Percentiles rank a stretch among this genome's conserved stretches.
Conservation (phyloP, 2,113 vertebrate genomes). For the Marcusenius ussheri region DNA sequence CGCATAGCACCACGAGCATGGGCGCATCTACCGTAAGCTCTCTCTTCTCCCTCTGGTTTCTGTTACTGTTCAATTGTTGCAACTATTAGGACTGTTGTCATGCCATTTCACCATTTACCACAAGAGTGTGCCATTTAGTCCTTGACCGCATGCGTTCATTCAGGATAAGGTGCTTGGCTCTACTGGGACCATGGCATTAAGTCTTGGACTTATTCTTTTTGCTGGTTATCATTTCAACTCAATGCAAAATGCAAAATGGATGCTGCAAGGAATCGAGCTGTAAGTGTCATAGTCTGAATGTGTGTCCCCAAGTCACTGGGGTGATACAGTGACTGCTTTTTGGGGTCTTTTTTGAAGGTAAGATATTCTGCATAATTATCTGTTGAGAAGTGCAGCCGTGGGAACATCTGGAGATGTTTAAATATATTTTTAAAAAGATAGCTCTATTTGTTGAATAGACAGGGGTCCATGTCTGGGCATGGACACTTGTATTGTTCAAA, state of each 20-base stretch:
- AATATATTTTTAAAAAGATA: not conserved
- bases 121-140: constrained; percentile 38
- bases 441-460: not conserved
- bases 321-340: not conserved
- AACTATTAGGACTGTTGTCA: not conserved
- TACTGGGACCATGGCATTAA: not conserved
- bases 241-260: not conserved
- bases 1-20: constrained; percentile 47
- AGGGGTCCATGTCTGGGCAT: not conserved
- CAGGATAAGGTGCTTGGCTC: not conserved
- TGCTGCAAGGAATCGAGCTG: not conserved
- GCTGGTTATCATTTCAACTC: not conserved
- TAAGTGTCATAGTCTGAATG: not conserved
- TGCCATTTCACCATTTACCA: constrained; percentile 35
- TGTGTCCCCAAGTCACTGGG: not conserved
- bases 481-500: constrained; percentile 42
- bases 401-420: constrained; percentile 14
- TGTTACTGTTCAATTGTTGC: not conserved
- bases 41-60: not conserved
- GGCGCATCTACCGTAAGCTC: constrained; percentile 54
- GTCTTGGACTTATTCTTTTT: not conserved
- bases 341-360: not conserved
- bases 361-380: not conserved
- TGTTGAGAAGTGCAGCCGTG: not conserved
- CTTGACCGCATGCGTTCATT: not conserved